These are phyloP conservation scores for Botia kubotai DNA, from an alignment of 2,797 vertebrate genomes.

Conservation along the genomic window DNA sequence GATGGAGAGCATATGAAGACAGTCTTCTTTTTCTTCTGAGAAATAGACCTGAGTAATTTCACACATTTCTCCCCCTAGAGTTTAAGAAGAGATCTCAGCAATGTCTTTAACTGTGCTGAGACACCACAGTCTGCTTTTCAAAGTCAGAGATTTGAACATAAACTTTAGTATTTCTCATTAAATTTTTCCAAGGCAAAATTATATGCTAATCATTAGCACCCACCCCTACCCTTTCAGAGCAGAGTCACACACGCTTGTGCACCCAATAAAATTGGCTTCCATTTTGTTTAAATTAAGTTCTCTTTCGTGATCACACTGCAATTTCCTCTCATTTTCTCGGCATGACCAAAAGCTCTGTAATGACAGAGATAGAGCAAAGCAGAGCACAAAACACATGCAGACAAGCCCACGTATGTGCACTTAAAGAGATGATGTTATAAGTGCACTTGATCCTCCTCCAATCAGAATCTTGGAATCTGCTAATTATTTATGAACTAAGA, in stretches of 20 bases:
- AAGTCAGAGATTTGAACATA: not conserved
- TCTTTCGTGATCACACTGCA: slow-evolving; percentile 27
- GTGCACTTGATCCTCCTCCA: not conserved
- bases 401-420: slow-evolving; percentile 18
- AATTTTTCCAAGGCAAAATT: not conserved
- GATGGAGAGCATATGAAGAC: too few species aligned
- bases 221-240: not conserved
- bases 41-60: not conserved
- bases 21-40: too few species aligned
- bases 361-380: not conserved
- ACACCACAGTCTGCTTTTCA: not conserved
- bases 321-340: slow-evolving; percentile 37
- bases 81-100: not conserved
- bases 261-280: slow-evolving; percentile 28
- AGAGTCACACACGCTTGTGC: not conserved
- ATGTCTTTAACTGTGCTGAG: not conserved
- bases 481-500: not conserved
- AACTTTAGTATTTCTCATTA: not conserved
- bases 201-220: not conserved
- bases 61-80: not conserved
- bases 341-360: slow-evolving; percentile 20
- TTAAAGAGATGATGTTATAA: slow-evolving; percentile 1
- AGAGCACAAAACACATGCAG: not conserved
- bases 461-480: not conserved
- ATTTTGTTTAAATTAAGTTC: slow-evolving; percentile 25